A percentile compares a stretch with the other conserved stretches of the same genome.
phyloP scores from a whole-genome alignment of 37 sponge, comb jelly and placozoan genomes.

The Bolinopsis microptera region DNA sequence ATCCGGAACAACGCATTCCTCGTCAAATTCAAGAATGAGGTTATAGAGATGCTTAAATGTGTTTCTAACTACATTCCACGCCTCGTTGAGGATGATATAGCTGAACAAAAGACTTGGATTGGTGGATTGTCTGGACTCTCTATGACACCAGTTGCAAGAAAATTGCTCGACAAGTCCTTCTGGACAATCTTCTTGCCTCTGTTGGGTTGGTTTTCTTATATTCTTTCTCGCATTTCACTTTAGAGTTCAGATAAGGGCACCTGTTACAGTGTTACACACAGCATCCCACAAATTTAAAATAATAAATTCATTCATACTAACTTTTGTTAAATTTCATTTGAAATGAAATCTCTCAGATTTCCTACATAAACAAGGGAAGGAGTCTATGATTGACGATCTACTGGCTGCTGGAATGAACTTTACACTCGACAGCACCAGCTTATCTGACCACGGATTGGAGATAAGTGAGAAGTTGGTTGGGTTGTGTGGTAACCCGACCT shows the following conservation, averaged over 20 bases:
- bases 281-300: no score
- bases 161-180: slow-evolving; percentile 7
- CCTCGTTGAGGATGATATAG: slow-evolving; percentile 10
- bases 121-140: slow-evolving; percentile 31
- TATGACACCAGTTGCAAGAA: slow-evolving; percentile 20
- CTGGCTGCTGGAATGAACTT: slow-evolving; percentile 62
- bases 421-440: not conserved
- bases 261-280: no score
- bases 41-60: not conserved
- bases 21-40: not conserved
- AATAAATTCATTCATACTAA: no score
- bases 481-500: not conserved
- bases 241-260: no score
- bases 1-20: not conserved
- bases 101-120: slow-evolving; percentile 57
- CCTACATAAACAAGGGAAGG: slow-evolving; percentile 11
- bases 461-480: not conserved
- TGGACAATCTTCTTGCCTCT: slow-evolving; percentile 35
- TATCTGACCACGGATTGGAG: not conserved
- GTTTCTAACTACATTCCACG: not conserved
- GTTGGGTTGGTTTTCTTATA: slow-evolving; percentile 22
- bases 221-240: no score
- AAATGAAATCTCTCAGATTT: slow-evolving; percentile 22
- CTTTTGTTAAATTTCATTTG: no score
- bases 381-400: slow-evolving; percentile 25